Base-by-base conservation (phyloP, 2,797 vertebrate genomes). In the Coregonus sp. region DNA sequence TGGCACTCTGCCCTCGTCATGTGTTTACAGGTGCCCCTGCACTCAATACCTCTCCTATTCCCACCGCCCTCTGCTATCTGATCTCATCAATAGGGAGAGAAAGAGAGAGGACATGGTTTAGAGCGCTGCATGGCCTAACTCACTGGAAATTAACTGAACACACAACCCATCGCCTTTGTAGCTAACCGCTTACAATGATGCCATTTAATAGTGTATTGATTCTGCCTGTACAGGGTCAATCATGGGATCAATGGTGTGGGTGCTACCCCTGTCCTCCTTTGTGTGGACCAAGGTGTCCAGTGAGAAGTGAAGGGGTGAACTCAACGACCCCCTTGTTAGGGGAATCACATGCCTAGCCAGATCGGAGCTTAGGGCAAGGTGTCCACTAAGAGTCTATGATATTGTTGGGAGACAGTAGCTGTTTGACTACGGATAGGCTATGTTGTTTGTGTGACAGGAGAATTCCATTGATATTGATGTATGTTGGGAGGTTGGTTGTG, bases 121-220 rank as follows among this genome's bases (percentile, higher is more conserved):
- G 81, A 83, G 76, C 83, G 77, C 78, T 72, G 80, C 70, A 37
- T n/a, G 14, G 76, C 80, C 82, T 85, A 65, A 76, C 83, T 89
- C 88, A 86, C 89, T 89, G 83, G 80, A 91, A 91, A 92, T 91
- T 83, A 92, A 92, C 89, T 89, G 84, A 85, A 77, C 87, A 87
- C 89, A 90, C 89, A 90, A 89, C 73, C 81, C 78, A 83, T 74
- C 81, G 85, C 90, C 83, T 87, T 91, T 91, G 90, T 93, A 86
- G 82, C 84, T 89, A 89, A 91, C 88, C 86, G 71, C 85, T 91
- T 89, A 91, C 89, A 92, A 93, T 90, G 86, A 89, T 89, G 90
- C 87, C 91, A 91, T 93, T 94, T 91, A 93, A 92, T 89, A 86
- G 87, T 74, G 84, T 91, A 95, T 94, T 85, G 94, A 95, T 94